Evolutionary conservation across 2,113 vertebrate genomes (phyloP).

Genomic region (Struthidea cinerea): DNA sequence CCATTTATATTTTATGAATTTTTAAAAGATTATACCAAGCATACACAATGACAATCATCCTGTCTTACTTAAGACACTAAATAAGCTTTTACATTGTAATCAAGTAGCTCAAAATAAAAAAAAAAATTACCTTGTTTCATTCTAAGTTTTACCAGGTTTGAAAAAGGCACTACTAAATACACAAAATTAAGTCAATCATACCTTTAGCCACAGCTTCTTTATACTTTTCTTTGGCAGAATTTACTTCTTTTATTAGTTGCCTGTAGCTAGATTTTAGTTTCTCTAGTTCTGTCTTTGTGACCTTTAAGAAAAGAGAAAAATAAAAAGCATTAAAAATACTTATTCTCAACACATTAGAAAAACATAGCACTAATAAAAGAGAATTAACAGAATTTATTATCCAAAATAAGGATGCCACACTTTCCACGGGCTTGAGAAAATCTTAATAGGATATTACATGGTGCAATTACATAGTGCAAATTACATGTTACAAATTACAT

Average conservation of each 20-base stretch:
- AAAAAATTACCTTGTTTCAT: background rate
- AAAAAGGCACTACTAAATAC: background rate
- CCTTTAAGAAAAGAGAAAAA: constrained; percentile 71
- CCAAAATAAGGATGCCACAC: background rate
- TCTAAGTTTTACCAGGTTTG: background rate
- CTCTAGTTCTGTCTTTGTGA: constrained; percentile 91
- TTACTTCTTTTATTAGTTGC: constrained; percentile 91
- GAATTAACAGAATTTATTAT: background rate
- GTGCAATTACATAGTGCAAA: background rate
- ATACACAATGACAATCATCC: background rate
- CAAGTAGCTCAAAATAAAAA: background rate
- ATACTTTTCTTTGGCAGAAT: constrained; percentile 91
- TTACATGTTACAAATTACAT: background rate
- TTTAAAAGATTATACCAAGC: background rate
- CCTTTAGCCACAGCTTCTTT: constrained; percentile 92
- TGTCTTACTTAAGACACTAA: background rate
- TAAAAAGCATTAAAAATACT: background rate
- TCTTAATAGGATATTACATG: background rate
- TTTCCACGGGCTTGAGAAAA: background rate
- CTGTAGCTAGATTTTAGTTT: constrained; percentile 91
- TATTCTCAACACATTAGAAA: background rate
- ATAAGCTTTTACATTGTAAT: background rate
- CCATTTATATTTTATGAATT: background rate
- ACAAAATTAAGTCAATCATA: constrained; percentile 51
- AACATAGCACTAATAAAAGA: background rate